Evolutionary conservation across 2,113 vertebrate genomes (phyloP).

Genomic region (Ptilorrhoa leucosticta): DNA sequence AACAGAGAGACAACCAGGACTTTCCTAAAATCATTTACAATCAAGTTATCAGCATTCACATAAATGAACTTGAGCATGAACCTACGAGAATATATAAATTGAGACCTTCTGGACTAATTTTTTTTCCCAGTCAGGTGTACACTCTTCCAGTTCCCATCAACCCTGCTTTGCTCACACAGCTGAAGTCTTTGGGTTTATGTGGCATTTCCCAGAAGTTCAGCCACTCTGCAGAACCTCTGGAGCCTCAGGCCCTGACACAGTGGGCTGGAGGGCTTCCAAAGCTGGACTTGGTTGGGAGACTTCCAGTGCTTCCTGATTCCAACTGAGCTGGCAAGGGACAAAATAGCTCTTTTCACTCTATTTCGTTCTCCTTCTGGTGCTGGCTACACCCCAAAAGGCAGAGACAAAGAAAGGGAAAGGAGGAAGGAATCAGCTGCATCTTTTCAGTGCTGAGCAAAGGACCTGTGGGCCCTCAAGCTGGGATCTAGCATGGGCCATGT

Average conservation of each 20-base stretch:
- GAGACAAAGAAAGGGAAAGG: not conserved
- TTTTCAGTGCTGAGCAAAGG: not conserved
- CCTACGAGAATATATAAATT: not conserved
- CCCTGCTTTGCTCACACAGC: not conserved
- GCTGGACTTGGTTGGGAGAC: not conserved
- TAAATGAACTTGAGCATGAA: not conserved
- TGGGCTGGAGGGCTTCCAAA: conserved; percentile 29
- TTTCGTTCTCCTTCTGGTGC: conserved; percentile 46
- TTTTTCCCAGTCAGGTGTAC: not conserved
- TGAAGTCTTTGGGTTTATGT: not conserved
- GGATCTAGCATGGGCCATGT: not conserved
- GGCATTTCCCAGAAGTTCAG: conserved; percentile 9
- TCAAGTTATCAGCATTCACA: not conserved
- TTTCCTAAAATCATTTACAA: not conserved
- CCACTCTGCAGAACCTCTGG: not conserved
- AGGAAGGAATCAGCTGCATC: not conserved
- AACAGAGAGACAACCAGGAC: not conserved
- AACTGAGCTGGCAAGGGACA: conserved; percentile 17
- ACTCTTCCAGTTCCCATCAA: not conserved
- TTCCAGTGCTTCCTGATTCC: conserved; percentile 42
- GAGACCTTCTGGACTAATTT: not conserved
- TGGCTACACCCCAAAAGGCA: conserved; percentile 27
- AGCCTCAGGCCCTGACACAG: not conserved
- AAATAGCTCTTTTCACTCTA: conserved; percentile 42
- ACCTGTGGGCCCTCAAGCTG: not conserved